Percentiles rank a stretch among this genome's conserved stretches.
These are phyloP conservation scores for Tribolium freemani DNA, from an alignment of 2,888 invertebrate genomes.

Conservation along the genomic window DNA sequence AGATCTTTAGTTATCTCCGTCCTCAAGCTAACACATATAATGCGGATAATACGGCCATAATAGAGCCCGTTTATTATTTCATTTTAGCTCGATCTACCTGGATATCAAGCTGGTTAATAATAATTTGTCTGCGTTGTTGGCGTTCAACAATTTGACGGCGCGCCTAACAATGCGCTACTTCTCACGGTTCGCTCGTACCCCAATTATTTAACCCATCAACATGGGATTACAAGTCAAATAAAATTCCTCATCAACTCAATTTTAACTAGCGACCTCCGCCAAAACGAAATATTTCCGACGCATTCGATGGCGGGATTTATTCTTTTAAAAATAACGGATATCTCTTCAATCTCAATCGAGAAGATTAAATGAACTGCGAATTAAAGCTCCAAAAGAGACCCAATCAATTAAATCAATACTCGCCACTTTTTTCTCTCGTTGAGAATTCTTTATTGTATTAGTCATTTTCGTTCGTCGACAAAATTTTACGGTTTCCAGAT, in stretches of 20 bases:
- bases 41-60: slow-evolving; percentile 39
- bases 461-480: slow-evolving; percentile 1
- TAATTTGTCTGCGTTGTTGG: slow-evolving; percentile 29
- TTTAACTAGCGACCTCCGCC: neutral
- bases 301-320: slow-evolving; percentile 34
- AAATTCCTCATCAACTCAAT: neutral
- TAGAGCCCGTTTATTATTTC: slow-evolving; percentile 39
- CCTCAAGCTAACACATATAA: slow-evolving; percentile 26
- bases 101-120: slow-evolving; percentile 34
- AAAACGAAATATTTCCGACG: neutral
- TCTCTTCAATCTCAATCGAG: slow-evolving; percentile 27
- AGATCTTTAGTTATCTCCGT: slow-evolving; percentile 23
- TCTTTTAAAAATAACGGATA: slow-evolving; percentile 28
- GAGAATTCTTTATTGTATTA: slow-evolving; percentile 13
- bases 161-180: slow-evolving; percentile 1
- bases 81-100: slow-evolving; percentile 30
- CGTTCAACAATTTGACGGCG: slow-evolving; percentile 1
- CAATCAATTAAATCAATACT: slow-evolving; percentile 44
- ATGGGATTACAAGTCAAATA: slow-evolving; percentile 8
- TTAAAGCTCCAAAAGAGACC: slow-evolving; percentile 35
- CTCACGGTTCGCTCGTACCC: slow-evolving; percentile 1
- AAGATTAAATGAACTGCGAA: slow-evolving; percentile 44
- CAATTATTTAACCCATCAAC: neutral
- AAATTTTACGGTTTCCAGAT: slow-evolving; percentile 9
- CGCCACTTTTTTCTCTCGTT: slow-evolving; percentile 24